Percentiles rank a stretch among this genome's conserved stretches.
Evolutionary conservation across 2,797 vertebrate species (phyloP).

Genomic region (Falco biarmicus): DNA sequence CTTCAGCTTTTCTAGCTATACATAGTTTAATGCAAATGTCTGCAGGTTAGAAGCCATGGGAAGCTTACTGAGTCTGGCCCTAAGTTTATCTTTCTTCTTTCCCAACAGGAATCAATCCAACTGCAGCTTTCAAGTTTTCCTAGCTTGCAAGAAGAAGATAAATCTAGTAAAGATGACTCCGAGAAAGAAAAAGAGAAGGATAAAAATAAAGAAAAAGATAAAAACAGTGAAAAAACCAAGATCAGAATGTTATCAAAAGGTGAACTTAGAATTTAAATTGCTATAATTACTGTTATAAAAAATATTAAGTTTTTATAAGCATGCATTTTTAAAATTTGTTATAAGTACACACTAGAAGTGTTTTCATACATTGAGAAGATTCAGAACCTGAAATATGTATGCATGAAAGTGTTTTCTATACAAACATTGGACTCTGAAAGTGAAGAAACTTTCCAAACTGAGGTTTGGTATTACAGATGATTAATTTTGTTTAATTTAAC

Average conservation of each 20-base stretch:
- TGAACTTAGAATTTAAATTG: constrained; percentile 70
- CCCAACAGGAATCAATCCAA: constrained; percentile 83
- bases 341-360: background rate
- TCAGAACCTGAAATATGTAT: background rate
- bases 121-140: constrained; percentile 82
- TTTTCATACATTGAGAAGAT: background rate
- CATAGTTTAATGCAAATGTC: background rate
- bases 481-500: background rate
- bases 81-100: constrained; percentile 70
- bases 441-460: background rate
- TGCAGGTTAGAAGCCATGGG: constrained; percentile 52
- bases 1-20: constrained; percentile 66
- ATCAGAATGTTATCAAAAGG: constrained; percentile 90
- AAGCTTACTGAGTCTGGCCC: constrained; percentile 46
- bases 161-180: constrained; percentile 83
- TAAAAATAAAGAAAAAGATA: constrained; percentile 84
- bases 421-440: background rate
- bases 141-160: constrained; percentile 85
- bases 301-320: background rate
- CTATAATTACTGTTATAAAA: background rate
- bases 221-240: constrained; percentile 84
- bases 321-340: background rate
- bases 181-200: constrained; percentile 86
- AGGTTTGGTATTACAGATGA: background rate
- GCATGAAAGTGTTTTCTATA: background rate